Base-by-base conservation (phyloP, 1,140 invertebrate species). In the Nylanderia fulva region DNA sequence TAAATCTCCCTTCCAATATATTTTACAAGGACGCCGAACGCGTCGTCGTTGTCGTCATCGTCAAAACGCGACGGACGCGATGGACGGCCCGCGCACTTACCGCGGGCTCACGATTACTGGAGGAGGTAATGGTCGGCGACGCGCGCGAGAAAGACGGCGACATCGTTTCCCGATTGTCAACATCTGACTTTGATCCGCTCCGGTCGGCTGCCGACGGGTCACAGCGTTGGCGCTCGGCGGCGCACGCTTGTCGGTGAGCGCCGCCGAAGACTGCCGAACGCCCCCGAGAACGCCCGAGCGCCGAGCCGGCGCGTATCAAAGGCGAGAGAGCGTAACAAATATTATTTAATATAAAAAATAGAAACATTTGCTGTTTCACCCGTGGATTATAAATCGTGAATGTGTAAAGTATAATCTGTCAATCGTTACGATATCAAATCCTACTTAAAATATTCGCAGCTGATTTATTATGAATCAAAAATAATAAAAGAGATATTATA, bases 121-220 rank as follows among this genome's bases (percentile, higher is more conserved):
- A 18, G 33, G 36, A 15, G 24, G 8, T 18, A 15, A 33, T 18
- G 21, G 8, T 36, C 21, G 52, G 15, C 33, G 72, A 18, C 33
- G 48, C 52, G 15, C 29, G 36, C 63, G 21, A 76, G 54, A 15
- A 84, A 58, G 54, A 88, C 56, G 39, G 15, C 58, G 48, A 68
- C 79, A 84, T 84, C 36, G 21, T 56, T 86, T 69, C 36, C 56
- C 76, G 15, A 71, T 42, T 42, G 48, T 64, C 75, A 48, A 18
- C n/a, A 63, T 58, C 39, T 74, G 61, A 87, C 79, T 87, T 75
- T 52, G n/a, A 15, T 83, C 18, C 60, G 76, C 66, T 82, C 71
- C 58, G 77, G 52, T 48, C 68, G 33, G n/a, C 72, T 48, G 27
- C 64, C 77, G 36, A 61, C 56, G 39, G 66, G 48, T 72, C 85